These are phyloP conservation scores for Caenorhabditis becei DNA, from an alignment of 2,888 invertebrate species.

Conservation along the genomic window DNA sequence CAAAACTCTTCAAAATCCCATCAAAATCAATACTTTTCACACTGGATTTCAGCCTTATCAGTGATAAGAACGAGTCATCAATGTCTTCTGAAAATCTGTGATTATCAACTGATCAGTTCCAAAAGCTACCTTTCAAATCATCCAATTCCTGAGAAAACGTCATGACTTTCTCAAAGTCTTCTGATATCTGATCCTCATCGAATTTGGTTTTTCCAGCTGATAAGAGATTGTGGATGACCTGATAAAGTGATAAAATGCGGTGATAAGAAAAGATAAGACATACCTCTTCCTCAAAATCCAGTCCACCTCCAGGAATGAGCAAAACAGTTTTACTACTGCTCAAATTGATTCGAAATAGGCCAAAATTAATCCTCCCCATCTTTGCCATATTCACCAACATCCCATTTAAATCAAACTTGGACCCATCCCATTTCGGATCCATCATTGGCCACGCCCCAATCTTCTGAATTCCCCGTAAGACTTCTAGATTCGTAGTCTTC, in stretches of 20 bases:
- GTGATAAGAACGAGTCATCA: not conserved
- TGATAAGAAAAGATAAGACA: too few relatives aligned
- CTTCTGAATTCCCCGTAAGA: not conserved
- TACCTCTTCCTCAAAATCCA: not conserved
- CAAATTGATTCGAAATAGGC: too few relatives aligned
- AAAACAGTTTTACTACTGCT: not conserved
- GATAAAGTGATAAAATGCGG: too few relatives aligned
- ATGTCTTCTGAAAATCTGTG: too few relatives aligned
- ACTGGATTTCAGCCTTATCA: not conserved
- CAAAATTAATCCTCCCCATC: not conserved
- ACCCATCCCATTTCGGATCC: slow-evolving; percentile 30
- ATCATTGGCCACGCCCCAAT: slow-evolving; percentile 76
- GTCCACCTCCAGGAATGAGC: not conserved
- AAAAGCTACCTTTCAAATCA: too few relatives aligned
- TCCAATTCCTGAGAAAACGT: too few relatives aligned
- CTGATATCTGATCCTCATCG: too few relatives aligned
- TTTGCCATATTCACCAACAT: not conserved
- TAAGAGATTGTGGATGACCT: too few relatives aligned
- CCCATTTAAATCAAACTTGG: slow-evolving; percentile 51
- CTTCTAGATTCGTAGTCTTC: not conserved
- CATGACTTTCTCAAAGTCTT: too few relatives aligned
- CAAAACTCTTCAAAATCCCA: not conserved
- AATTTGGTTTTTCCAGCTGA: too few relatives aligned
- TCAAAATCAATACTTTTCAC: not conserved
- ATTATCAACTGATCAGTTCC: too few relatives aligned